A percentile compares a stretch with the other conserved stretches of the same genome.
Conservation (phyloP, 1,140 invertebrate species). For the Drosophila kurseongensis region DNA sequence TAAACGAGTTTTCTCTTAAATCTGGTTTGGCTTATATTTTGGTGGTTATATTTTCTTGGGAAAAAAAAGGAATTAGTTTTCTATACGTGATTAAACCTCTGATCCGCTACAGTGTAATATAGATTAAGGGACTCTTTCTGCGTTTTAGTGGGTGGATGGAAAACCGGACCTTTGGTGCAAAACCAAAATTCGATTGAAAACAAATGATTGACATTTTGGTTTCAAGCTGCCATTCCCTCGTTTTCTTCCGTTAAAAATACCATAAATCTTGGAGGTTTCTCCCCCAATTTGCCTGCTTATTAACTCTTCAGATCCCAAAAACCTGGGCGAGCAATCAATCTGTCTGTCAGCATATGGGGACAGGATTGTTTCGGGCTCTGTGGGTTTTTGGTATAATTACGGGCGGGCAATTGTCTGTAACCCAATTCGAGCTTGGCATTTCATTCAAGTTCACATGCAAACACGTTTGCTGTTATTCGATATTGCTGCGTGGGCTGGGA, state of each 20-base stretch:
- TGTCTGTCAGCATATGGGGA: conserved; percentile 20
- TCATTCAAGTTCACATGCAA: conserved; percentile 77
- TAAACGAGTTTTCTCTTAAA: neutral
- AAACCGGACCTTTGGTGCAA: too few species aligned
- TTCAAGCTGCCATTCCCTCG: neutral
- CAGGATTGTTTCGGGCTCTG: conserved; percentile 27
- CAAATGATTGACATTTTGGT: conserved; percentile 7
- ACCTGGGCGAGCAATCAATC: conserved; percentile 12
- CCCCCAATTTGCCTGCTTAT: conserved; percentile 32
- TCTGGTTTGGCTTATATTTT: conserved; percentile 24
- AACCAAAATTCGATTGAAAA: neutral
- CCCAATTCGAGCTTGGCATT: conserved; percentile 71
- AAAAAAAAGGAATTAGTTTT: neutral
- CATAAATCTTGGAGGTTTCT: conserved; percentile 9
- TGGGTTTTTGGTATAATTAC: conserved; percentile 54
- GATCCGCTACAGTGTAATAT: too few species aligned
- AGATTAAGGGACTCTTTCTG: too few species aligned
- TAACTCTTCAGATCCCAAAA: conserved; percentile 3
- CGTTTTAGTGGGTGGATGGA: too few species aligned
- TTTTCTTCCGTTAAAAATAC: conserved; percentile 4
- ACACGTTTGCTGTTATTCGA: conserved; percentile 38
- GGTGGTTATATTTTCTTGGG: neutral
- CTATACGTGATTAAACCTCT: too few species aligned
- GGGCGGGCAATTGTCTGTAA: conserved; percentile 63
- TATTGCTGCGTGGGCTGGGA: conserved; percentile 67